Base-by-base conservation (phyloP, 2,888 invertebrate genomes). In the Eurois occulta region DNA sequence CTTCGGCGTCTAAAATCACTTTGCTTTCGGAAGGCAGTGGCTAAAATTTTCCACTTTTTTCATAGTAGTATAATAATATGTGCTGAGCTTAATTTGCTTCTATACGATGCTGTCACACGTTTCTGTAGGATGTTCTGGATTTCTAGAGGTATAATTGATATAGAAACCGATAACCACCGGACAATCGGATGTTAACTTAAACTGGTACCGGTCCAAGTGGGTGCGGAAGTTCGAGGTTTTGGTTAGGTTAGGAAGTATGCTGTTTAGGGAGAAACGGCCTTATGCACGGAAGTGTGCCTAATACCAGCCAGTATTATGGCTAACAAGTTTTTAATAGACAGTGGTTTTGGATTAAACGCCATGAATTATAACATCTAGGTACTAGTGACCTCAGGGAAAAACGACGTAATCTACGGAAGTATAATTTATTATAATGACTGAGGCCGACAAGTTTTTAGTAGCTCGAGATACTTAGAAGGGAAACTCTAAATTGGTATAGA, bases 171-270 rank as follows among this genome's bases (percentile, higher is more conserved):
- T 48, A 32, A 21, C 66, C 66, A 52, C 48, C 18, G 32, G 41
- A 32, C 35, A 58, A 35, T 32, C 48, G 67, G 67, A 67, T 43
- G 35, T 55, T 24, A 41, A 24, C 35, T 13, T 24, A 67, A 58
- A 60, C 32, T 28, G 11, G 3, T 24, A 67, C 35, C 28, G 80
- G 18, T 21, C 16, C 8, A 35, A 43, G 13, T 43, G 52, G 38
- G 28, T 66, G 28, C 66, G 65, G 58, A 72, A 74, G 58, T 70
- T n/a, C 21, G 11, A 32, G 58, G 43, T 67, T 79, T 73, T 60
- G 73, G 62, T 43, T 18, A 48, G 24, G 24, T 35, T 46, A n/a
- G 58, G 72, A 71, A 58, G 21, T 35, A 41, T 24, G 11, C 68
- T 60, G n/a, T 52, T 48, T 48, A n/a, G 60, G 28, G 18, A 64